These are phyloP conservation scores for Matsumyia berberina DNA, from an alignment of 2,888 invertebrate genomes.

Conservation along the genomic window DNA sequence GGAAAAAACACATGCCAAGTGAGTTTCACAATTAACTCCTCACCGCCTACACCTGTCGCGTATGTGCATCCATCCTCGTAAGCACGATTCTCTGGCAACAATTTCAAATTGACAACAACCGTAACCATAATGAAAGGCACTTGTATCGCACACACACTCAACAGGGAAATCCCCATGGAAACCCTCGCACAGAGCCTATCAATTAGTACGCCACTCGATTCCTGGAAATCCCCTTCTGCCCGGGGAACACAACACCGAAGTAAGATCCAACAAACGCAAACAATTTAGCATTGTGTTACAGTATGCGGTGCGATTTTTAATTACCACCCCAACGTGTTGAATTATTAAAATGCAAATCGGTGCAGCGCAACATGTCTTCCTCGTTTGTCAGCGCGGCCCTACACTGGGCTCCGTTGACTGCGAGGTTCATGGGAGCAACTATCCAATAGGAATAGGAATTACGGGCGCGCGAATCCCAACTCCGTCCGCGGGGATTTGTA, in stretches of 20 bases:
- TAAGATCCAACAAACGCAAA: conserved; percentile 29
- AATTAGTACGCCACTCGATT: conserved; percentile 54
- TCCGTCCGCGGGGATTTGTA: not conserved
- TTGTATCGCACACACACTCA: not conserved
- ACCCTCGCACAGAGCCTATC: conserved; percentile 42
- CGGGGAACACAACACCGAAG: conserved; percentile 10
- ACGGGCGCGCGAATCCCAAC: not conserved
- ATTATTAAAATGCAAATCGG: conserved; percentile 69
- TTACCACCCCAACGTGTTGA: conserved; percentile 72
- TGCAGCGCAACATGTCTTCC: conserved; percentile 69
- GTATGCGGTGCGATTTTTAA: conserved; percentile 71
- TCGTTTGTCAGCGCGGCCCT: conserved; percentile 52
- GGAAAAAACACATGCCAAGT: not conserved
- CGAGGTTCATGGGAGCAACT: conserved; percentile 65
- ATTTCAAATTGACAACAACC: conserved; percentile 17
- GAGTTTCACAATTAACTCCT: not conserved
- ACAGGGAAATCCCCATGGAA: conserved; percentile 47
- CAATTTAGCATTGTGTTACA: conserved; percentile 56
- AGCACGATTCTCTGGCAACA: not conserved
- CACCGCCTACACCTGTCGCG: not conserved
- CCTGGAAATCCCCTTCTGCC: conserved; percentile 30
- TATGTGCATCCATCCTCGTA: conserved; percentile 4
- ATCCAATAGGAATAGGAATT: conserved; percentile 58
- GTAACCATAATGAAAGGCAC: conserved; percentile 6
- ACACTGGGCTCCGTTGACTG: not conserved